Evolutionary conservation across 2,797 vertebrate species (phyloP), one percentile per base, ranked within the genome.

Genomic region (Lagodon rhomboides): DNA sequence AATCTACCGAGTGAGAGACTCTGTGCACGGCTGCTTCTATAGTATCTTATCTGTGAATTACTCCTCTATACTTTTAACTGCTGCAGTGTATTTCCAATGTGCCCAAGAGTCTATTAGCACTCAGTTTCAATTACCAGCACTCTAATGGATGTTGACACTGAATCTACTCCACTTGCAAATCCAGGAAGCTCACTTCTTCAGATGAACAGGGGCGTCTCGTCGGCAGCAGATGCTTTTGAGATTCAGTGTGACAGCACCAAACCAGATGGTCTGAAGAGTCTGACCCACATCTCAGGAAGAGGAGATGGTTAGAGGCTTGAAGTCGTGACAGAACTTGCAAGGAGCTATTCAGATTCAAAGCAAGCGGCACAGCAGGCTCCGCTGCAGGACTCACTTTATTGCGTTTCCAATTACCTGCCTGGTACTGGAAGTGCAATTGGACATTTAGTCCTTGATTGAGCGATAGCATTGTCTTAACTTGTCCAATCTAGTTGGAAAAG

Each of bases 71-170:
- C 84, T 75, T 86, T 87, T 75, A 91, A 86, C 87, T 68, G 78
- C 75, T 72, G 44, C 34, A 76, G 85, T 68, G 87, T 77, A 61
- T 93, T 91, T 92, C 86, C 90, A 92, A 92, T 91, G 87, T 85
- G 79, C 83, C 92, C 77, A 51, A 69, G 75, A 81, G 88, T 91
- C 92, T 89, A 93, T 93, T 91, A 90, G 90, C 79, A 63, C 85
- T 94, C 92, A 87, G 47, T 86, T 90, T 90, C 92, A 93, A 92
- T 94, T 93, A 93, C 72, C 75, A 75, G 67, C 50, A n/a, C 49
- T 51, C 67, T 93, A 94, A 94, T 93, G 73, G 86, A 93, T 89
- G 90, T 87, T 92, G 94, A 92, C 93, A 93, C 51, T 44, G 82
- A 90, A 87, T 92, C 91, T 85, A 82, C 82, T 87, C 85, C 83